phyloP scores from a whole-genome alignment of 2,113 vertebrate species.

The Coturnix japonica region DNA sequence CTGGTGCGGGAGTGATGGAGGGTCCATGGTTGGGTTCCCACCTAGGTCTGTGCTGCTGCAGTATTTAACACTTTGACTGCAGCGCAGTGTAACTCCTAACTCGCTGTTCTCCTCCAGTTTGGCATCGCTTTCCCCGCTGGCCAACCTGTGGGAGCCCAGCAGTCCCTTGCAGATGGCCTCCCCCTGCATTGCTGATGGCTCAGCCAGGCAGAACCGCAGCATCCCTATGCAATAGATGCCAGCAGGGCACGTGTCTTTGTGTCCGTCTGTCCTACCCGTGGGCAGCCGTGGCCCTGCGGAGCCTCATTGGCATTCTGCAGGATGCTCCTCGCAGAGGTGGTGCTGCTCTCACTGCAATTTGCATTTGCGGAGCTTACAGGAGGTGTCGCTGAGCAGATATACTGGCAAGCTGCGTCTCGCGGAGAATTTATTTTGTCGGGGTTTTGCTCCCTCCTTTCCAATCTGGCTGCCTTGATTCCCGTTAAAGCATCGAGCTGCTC shows the following conservation, averaged over 20 bases:
- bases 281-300: background rate
- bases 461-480: background rate
- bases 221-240: background rate
- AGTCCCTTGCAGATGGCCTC: background rate
- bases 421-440: constrained; percentile 47
- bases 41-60: constrained; percentile 15
- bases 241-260: no score
- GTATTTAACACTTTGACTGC: background rate
- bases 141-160: background rate
- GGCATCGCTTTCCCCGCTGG: accelerated
- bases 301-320: constrained; percentile 6
- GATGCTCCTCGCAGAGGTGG: constrained; percentile 7
- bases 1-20: background rate
- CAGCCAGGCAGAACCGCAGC: accelerated
- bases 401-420: constrained; percentile 55
- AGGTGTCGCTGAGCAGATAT: constrained; percentile 25
- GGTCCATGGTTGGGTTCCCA: constrained; percentile 37
- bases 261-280: accelerated
- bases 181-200: accelerated
- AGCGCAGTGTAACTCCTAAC: background rate
- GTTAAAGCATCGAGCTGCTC: background rate
- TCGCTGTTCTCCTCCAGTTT: background rate
- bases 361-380: constrained; percentile 29
- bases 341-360: background rate
- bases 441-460: constrained; percentile 49